These are phyloP conservation scores for Penaeus japonicus DNA, from an alignment of 1,140 invertebrate species.

Conservation along the genomic window DNA sequence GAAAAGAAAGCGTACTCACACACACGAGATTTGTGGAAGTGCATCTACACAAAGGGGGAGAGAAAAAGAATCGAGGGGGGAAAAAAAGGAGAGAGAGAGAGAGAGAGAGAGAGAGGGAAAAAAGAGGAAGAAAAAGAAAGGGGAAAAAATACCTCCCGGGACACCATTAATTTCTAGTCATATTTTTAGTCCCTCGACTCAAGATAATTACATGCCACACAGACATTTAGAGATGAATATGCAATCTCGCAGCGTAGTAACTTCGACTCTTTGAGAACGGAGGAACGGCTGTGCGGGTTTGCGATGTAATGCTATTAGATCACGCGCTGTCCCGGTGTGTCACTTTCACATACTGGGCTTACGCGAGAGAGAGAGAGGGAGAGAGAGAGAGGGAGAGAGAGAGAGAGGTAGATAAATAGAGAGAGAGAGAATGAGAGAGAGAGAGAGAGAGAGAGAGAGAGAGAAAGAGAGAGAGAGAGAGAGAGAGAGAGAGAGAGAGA, in stretches of 20 bases:
- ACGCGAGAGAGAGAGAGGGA: not conserved
- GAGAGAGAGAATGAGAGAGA: not conserved
- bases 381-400: not conserved
- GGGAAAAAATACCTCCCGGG: conserved; percentile 8
- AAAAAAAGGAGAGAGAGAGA: not conserved
- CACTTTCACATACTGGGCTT: too few relatives aligned
- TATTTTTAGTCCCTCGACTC: conserved; percentile 23
- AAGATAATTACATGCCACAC: conserved; percentile 41
- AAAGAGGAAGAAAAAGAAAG: not conserved
- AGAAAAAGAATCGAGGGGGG: not conserved
- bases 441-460: too few relatives aligned
- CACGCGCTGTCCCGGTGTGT: too few relatives aligned
- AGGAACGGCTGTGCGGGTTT: not conserved
- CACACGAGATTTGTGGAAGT: too few relatives aligned
- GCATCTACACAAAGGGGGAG: not conserved
- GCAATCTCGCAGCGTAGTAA: not conserved
- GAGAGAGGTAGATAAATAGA: not conserved
- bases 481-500: too few relatives aligned
- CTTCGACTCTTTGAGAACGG: not conserved
- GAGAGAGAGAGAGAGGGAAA: not conserved
- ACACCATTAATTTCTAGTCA: conserved; percentile 39
- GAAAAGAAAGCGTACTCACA: too few relatives aligned
- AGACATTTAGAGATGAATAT: conserved; percentile 22
- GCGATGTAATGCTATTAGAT: not conserved
- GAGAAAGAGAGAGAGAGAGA: too few relatives aligned